Evolutionary conservation across 2,797 vertebrate genomes (phyloP), one percentile per base, ranked within the genome.

Genomic region (Protonibea diacanthus): DNA sequence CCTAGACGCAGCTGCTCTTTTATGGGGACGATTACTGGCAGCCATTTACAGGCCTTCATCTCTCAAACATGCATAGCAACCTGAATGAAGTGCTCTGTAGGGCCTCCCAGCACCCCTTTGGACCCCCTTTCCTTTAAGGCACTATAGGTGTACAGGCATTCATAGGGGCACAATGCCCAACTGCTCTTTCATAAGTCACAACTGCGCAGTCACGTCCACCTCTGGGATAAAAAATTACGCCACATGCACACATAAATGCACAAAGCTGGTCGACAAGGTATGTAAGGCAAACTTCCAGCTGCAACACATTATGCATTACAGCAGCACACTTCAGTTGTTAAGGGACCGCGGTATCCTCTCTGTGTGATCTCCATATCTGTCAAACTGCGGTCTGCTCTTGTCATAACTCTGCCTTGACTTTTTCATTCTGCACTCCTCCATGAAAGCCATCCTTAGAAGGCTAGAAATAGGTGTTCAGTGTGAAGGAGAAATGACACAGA

Each of bases 11-110:
- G 88, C 88, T 91, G 86, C 83, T 86, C 77, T 90, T 92, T 92
- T 90, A 88, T 88, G 86, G 80, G 75, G 78, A 87, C 42, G 78
- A 91, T 94, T 88, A 80, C 87, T 80, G 72, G 84, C 86, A 87
- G 66, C 80, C 68, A 87, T 91, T 93, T 91, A 89, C 82, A 78
- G 81, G 84, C 83, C 83, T 88, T 90, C 85, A 89, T 90, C 85
- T 87, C 78, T 86, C 79, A 67, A 73, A 86, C 91, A 88, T 86
- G 83, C 71, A 85, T 56, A 59, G 78, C 82, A 78, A 84, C 80
- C 81, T 92, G 82, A 89, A 87, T 81, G 78, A 86, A 83, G 78
- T 63, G 52, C 74, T 80, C 82, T 69, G 66, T 75, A 71, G 86
- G 84, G 78, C 84, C 87, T 74, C 86, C 38, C 56, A 13, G 82